A percentile compares a stretch with the other conserved stretches of the same genome.
phyloP scores from a whole-genome alignment of 30 jellyfish, hydroid and myxozoan genomes.

The Cassiopea andromeda region DNA sequence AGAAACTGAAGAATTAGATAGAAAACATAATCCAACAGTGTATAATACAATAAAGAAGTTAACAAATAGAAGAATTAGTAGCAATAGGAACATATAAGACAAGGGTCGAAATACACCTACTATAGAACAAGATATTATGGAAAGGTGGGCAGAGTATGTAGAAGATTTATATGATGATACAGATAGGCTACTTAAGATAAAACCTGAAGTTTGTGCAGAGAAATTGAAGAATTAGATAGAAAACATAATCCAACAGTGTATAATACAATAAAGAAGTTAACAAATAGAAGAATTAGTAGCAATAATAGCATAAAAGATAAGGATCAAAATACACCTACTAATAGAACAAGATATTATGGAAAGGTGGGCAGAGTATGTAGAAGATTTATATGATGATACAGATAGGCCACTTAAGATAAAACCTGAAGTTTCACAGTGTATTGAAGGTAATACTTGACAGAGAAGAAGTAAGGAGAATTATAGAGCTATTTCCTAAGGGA shows the following conservation, averaged over 20 bases:
- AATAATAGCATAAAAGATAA: background rate
- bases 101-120: background rate
- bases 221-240: background rate
- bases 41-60: background rate
- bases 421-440: background rate
- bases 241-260: background rate
- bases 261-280: conserved; percentile 2
- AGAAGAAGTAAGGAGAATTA: background rate
- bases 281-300: conserved; percentile 1
- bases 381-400: conserved; percentile 10
- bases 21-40: background rate
- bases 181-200: background rate
- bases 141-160: conserved; percentile 51
- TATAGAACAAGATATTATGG: background rate
- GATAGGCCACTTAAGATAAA: background rate
- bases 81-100: background rate
- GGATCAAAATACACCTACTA: background rate
- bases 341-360: background rate
- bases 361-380: conserved; percentile 54
- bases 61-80: background rate
- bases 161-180: conserved; percentile 16
- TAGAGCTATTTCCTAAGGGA: background rate
- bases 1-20: conserved; percentile 16
- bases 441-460: background rate
- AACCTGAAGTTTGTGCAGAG: background rate